A percentile compares a stretch with the other conserved stretches of the same genome.
Conservation (phyloP, 2,797 vertebrate species). For the Podarcis siculus region DNA sequence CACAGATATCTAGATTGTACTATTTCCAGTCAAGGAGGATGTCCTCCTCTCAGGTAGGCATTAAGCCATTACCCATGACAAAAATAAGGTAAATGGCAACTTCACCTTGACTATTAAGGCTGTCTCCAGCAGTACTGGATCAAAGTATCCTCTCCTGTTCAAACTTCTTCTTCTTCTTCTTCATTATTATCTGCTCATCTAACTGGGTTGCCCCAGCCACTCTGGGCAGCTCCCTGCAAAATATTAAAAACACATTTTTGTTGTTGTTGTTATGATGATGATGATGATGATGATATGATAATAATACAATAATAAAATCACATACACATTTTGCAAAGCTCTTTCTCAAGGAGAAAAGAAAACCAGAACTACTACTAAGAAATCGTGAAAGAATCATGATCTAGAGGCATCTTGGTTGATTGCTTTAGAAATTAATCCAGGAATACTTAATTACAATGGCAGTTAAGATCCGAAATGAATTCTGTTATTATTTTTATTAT, state of each 20-base stretch:
- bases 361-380: constrained; percentile 3
- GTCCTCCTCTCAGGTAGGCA: not conserved
- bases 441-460: not conserved
- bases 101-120: not conserved
- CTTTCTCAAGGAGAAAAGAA: constrained; percentile 15
- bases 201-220: no score
- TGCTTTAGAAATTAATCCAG: not conserved
- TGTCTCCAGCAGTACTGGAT: not conserved
- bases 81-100: not conserved
- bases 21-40: not conserved
- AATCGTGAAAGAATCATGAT: not conserved
- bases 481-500: not conserved
- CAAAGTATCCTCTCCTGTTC: not conserved
- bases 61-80: not conserved
- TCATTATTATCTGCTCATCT: no score
- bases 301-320: constrained; percentile 9
- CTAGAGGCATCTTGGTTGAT: not conserved
- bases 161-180: not conserved
- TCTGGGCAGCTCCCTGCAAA: no score
- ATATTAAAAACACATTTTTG: no score
- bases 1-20: not conserved
- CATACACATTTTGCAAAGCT: not conserved
- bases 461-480: not conserved
- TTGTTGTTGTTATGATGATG: no score
- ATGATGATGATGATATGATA: no score